Evolutionary conservation across 2,888 invertebrate genomes (phyloP).

Genomic region (Hirtodrosophila histrioides): DNA sequence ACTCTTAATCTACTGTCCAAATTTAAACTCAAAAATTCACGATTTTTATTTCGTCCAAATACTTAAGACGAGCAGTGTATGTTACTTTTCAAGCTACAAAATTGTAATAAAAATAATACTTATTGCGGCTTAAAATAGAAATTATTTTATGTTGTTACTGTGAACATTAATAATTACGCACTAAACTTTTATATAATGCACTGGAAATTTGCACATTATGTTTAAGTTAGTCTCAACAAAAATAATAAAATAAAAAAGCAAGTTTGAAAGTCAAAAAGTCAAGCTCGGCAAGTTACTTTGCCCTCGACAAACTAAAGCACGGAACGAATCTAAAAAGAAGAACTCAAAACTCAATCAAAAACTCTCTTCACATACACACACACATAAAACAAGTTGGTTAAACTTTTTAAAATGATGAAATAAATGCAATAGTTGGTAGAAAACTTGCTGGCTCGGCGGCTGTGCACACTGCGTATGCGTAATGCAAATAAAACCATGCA

Average conservation of each 20-base stretch:
- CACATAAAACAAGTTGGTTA: constrained; percentile 28
- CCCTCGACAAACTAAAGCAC: constrained; percentile 36
- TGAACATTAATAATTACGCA: too few relatives aligned
- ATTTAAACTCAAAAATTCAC: too few relatives aligned
- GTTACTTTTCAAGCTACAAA: too few relatives aligned
- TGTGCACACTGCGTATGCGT: constrained; percentile 32
- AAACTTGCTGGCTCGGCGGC: constrained; percentile 12
- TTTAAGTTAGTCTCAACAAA: too few relatives aligned
- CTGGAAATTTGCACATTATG: too few relatives aligned
- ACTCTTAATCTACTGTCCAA: too few relatives aligned
- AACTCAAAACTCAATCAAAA: constrained; percentile 68
- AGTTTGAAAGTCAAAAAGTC: constrained; percentile 40
- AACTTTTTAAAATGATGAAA: constrained; percentile 58
- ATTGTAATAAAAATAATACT: too few relatives aligned
- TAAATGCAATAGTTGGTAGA: constrained; percentile 50
- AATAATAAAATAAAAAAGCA: constrained; percentile 8
- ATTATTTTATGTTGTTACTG: too few relatives aligned
- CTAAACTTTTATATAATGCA: too few relatives aligned
- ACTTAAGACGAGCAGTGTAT: too few relatives aligned
- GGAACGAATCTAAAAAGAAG: constrained; percentile 12
- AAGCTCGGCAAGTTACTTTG: constrained; percentile 43
- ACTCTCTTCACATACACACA: constrained; percentile 54
- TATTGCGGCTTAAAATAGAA: too few relatives aligned
- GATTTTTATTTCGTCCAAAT: too few relatives aligned
- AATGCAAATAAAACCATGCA: constrained; percentile 21